Percentiles rank a stretch among this genome's conserved stretches.
These are phyloP conservation scores for Betta splendens DNA, from an alignment of 2,797 vertebrate species.

Conservation along the genomic window DNA sequence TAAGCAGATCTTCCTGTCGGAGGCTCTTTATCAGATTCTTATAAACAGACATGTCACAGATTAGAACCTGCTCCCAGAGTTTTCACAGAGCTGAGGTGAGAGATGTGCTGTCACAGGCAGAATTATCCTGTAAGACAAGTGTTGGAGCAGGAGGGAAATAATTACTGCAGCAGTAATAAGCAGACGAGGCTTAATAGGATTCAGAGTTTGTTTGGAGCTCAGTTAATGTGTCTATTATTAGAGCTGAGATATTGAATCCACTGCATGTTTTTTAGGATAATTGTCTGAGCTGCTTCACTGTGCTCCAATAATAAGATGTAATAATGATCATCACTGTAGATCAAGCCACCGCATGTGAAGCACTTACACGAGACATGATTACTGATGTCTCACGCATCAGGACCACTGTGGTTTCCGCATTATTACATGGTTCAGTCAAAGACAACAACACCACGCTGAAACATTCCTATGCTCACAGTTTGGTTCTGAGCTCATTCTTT, in stretches of 20 bases:
- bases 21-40: slow-evolving; percentile 36
- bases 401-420: neutral
- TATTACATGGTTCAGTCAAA: slow-evolving; percentile 2
- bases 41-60: slow-evolving; percentile 4
- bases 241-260: slow-evolving; percentile 40
- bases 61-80: neutral
- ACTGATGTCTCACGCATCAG: slow-evolving; percentile 1
- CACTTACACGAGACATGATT: slow-evolving; percentile 43
- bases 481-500: too few species aligned
- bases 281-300: slow-evolving; percentile 32
- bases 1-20: slow-evolving; percentile 34
- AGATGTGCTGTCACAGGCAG: slow-evolving; percentile 60
- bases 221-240: slow-evolving; percentile 61
- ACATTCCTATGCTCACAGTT: too few species aligned
- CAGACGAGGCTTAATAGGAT: slow-evolving; percentile 51
- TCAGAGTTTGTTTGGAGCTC: slow-evolving; percentile 51
- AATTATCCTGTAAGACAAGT: slow-evolving; percentile 65
- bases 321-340: slow-evolving; percentile 34
- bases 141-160: slow-evolving; percentile 50
- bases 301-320: slow-evolving; percentile 42
- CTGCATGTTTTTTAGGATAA: slow-evolving; percentile 36
- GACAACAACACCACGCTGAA: too few species aligned
- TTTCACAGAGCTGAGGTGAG: slow-evolving; percentile 56
- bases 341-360: slow-evolving; percentile 25
- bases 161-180: slow-evolving; percentile 50